These are phyloP conservation scores for Naso thynnoides DNA, from an alignment of 2,797 vertebrate genomes.

Conservation along the genomic window DNA sequence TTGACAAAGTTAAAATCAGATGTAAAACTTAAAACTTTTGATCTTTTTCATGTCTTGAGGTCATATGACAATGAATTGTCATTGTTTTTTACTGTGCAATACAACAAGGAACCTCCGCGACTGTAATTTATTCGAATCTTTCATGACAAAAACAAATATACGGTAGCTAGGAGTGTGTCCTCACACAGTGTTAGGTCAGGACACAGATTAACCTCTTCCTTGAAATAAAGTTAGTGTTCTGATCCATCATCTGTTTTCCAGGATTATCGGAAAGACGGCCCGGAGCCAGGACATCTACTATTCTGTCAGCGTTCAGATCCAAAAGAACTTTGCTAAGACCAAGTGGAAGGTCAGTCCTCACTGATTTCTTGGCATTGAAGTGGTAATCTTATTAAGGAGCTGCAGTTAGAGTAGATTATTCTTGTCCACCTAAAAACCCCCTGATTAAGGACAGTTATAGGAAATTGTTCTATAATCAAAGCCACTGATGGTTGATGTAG, in stretches of 20 bases:
- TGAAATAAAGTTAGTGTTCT: slow-evolving; percentile 39
- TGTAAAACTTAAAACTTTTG: background rate
- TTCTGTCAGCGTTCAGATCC: slow-evolving; percentile 96
- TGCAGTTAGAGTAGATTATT: slow-evolving; percentile 49
- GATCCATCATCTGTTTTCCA: slow-evolving; percentile 66
- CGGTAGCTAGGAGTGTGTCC: background rate
- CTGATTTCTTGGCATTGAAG: slow-evolving; percentile 42
- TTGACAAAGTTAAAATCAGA: background rate
- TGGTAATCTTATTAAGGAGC: slow-evolving; percentile 38
- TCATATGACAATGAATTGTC: background rate
- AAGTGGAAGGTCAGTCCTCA: slow-evolving; percentile 94
- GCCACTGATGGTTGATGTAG: slow-evolving; percentile 15
- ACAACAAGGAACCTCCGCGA: background rate
- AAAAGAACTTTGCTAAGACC: slow-evolving; percentile 97
- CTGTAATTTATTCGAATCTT: background rate
- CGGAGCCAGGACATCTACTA: slow-evolving; percentile 95
- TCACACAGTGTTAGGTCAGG: background rate
- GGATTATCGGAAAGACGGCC: slow-evolving; percentile 96
- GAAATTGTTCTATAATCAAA: slow-evolving; percentile 50
- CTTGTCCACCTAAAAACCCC: slow-evolving; percentile 35
- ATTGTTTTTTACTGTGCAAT: background rate
- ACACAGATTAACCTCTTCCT: slow-evolving; percentile 12
- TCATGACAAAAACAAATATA: background rate
- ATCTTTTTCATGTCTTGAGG: background rate
- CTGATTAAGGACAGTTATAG: slow-evolving; percentile 57